Conservation (phyloP, 2,113 vertebrate genomes). For the Bos javanicus region DNA sequence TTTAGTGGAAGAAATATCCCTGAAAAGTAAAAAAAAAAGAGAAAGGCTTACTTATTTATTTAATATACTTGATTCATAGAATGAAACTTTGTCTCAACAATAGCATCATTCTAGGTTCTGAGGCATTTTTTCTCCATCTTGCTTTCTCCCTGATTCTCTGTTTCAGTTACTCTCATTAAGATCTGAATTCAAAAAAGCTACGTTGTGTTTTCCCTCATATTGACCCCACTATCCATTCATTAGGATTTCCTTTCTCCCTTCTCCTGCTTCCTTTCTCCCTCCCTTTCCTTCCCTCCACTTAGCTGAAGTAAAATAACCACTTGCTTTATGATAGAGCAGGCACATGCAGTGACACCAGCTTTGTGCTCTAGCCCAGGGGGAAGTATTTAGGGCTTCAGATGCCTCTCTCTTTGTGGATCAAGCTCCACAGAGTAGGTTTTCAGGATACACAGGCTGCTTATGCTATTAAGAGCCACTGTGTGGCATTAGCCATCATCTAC, state of each 20-base stretch:
- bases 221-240: background rate
- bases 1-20: constrained; percentile 91
- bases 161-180: background rate
- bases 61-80: background rate
- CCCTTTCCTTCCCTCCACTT: background rate
- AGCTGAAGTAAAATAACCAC: background rate
- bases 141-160: background rate
- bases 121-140: constrained; percentile 1
- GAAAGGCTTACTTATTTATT: constrained; percentile 31
- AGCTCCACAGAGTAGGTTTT: constrained; percentile 27
- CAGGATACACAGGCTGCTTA: background rate
- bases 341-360: background rate
- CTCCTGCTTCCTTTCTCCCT: background rate
- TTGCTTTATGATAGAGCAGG: constrained; percentile 7
- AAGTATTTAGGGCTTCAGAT: background rate
- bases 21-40: constrained; percentile 62
- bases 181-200: background rate
- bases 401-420: background rate
- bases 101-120: background rate
- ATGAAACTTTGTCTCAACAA: background rate
- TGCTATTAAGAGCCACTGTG: background rate
- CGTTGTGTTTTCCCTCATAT: background rate
- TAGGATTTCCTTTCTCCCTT: background rate
- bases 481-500: background rate
- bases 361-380: background rate